Evolutionary conservation across 1,140 invertebrate species (phyloP).

Genomic region (Chymomyza costata): DNA sequence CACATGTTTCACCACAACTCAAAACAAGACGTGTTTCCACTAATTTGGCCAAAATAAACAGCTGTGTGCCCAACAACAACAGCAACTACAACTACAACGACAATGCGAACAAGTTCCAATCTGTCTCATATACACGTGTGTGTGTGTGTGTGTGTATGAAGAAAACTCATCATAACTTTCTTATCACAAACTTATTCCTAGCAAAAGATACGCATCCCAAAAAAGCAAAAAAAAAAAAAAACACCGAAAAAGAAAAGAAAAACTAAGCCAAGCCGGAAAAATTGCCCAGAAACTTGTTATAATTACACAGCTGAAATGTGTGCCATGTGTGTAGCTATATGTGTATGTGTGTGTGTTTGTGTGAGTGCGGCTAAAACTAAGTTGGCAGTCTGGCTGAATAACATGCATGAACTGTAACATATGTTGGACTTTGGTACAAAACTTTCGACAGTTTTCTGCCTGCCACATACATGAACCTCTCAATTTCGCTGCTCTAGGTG

Average conservation of each 20-base stretch:
- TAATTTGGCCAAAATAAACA: slow-evolving; percentile 73
- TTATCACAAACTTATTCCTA: slow-evolving; percentile 66
- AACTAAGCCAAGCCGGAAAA: slow-evolving; percentile 29
- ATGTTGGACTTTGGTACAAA: slow-evolving; percentile 64
- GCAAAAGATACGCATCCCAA: slow-evolving; percentile 35
- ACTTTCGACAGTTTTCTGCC: slow-evolving; percentile 44
- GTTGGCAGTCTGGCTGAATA: slow-evolving; percentile 23
- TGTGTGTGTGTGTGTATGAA: slow-evolving; percentile 27
- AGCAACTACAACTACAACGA: too few relatives aligned
- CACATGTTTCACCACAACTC: slow-evolving; percentile 62
- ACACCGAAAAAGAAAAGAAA: slow-evolving; percentile 12
- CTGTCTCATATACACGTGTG: neutral
- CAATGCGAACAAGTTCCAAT: too few relatives aligned
- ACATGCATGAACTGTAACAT: slow-evolving; percentile 64
- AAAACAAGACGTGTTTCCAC: slow-evolving; percentile 71
- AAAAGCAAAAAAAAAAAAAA: slow-evolving; percentile 8
- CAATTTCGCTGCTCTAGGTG: too few relatives aligned
- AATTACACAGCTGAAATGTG: slow-evolving; percentile 43
- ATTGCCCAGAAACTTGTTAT: slow-evolving; percentile 67
- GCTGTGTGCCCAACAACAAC: slow-evolving; percentile 51
- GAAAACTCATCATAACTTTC: slow-evolving; percentile 73
- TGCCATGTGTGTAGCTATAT: neutral
- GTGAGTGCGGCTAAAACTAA: slow-evolving; percentile 23
- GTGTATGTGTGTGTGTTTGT: slow-evolving; percentile 12
- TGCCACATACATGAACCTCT: neutral